phyloP scores from a whole-genome alignment of 2,888 invertebrate species.

The Zonitis immaculata region DNA sequence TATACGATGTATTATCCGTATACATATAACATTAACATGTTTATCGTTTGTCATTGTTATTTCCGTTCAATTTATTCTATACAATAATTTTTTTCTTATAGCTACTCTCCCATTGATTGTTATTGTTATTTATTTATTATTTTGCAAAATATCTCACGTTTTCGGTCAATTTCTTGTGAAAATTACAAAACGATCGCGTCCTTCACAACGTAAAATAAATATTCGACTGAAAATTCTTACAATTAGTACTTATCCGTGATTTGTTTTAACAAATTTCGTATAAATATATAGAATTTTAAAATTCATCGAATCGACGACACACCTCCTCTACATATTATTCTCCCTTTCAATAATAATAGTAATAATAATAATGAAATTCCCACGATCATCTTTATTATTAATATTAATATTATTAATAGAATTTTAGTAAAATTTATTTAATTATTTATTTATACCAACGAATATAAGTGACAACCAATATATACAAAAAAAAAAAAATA shows the following conservation, averaged over 20 bases:
- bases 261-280: background rate
- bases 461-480: conserved; percentile 28
- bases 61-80: background rate
- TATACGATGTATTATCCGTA: background rate
- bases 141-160: background rate
- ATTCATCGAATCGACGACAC: too few species aligned
- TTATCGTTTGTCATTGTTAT: background rate
- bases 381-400: too few species aligned
- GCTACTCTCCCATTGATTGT: background rate
- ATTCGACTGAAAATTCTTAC: too few species aligned
- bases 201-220: background rate
- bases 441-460: too few species aligned
- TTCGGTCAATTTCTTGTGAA: background rate
- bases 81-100: background rate
- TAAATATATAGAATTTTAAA: background rate
- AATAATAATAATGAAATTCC: too few species aligned
- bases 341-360: too few species aligned
- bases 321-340: background rate
- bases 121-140: background rate
- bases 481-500: too few species aligned
- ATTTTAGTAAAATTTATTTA: too few species aligned
- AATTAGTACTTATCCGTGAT: background rate
- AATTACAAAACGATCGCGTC: background rate
- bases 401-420: background rate
- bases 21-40: background rate